Percentiles rank a stretch among this genome's conserved stretches.
Conservation (phyloP, 2,888 invertebrate genomes). For the Polyommatus icarus region DNA sequence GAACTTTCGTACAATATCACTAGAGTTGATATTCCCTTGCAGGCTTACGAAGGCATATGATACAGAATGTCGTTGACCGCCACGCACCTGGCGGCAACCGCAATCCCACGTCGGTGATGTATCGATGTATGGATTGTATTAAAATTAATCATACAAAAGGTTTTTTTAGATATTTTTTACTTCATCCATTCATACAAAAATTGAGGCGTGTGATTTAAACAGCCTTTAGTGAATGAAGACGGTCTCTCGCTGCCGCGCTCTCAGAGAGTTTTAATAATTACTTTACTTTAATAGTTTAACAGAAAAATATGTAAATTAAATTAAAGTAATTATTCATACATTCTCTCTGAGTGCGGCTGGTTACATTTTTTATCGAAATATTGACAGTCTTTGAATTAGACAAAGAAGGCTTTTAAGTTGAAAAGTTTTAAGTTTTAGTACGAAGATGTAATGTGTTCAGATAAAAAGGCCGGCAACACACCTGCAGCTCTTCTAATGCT, state of each 20-base stretch:
- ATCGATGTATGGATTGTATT: slow-evolving; percentile 31
- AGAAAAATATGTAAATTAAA: too few relatives aligned
- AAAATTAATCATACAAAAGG: slow-evolving; percentile 34
- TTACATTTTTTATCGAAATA: too few relatives aligned
- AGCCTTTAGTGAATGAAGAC: neutral
- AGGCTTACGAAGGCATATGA: slow-evolving; percentile 39
- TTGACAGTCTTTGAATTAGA: too few relatives aligned
- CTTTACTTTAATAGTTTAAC: neutral
- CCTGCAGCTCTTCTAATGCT: too few relatives aligned
- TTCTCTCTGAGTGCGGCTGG: too few relatives aligned
- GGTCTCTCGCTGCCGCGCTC: neutral
- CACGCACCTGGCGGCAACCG: slow-evolving; percentile 49
- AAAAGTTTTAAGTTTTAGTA: too few relatives aligned
- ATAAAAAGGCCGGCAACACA: too few relatives aligned
- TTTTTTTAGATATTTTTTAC: slow-evolving; percentile 9
- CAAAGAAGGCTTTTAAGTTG: too few relatives aligned
- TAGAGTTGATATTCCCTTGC: slow-evolving; percentile 36
- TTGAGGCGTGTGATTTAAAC: neutral
- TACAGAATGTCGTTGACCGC: slow-evolving; percentile 50
- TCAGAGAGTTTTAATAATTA: neutral
- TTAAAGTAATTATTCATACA: too few relatives aligned
- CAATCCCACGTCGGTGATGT: slow-evolving; percentile 45
- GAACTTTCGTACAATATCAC: neutral
- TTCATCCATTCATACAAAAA: neutral
- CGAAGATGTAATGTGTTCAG: too few relatives aligned